Percentiles rank a stretch among this genome's conserved stretches.
phyloP scores from a whole-genome alignment of 2,113 vertebrate genomes.

The Cinclus cinclus region DNA sequence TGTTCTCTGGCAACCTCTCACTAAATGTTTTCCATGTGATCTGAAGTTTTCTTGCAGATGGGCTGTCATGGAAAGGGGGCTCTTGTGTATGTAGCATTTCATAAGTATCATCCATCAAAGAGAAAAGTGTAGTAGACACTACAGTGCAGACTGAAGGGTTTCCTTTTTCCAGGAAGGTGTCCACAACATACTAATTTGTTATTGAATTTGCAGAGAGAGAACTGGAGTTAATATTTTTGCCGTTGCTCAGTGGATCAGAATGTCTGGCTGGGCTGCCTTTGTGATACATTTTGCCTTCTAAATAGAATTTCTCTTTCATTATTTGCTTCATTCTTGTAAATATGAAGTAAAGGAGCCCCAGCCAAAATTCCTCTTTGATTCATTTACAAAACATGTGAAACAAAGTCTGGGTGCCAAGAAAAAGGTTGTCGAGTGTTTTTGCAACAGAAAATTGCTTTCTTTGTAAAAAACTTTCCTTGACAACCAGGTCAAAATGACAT shows the following conservation, averaged over 20 bases:
- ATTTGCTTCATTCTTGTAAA: background rate
- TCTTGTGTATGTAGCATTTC: background rate
- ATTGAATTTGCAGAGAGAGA: background rate
- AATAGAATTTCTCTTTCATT: background rate
- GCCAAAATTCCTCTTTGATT: background rate
- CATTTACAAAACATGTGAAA: background rate
- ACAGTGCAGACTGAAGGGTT: background rate
- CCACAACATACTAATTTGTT: background rate
- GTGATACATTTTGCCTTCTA: background rate
- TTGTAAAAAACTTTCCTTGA: background rate
- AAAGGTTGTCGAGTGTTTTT: background rate
- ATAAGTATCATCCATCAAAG: background rate
- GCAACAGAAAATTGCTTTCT: background rate
- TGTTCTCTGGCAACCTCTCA: background rate
- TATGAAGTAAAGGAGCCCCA: background rate
- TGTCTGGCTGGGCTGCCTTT: background rate
- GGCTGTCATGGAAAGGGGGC: background rate
- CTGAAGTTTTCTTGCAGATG: background rate
- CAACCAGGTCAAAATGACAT: background rate
- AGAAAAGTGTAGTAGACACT: background rate
- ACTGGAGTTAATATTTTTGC: background rate
- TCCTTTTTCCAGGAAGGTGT: background rate
- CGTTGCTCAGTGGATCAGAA: background rate
- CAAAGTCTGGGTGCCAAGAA: background rate
- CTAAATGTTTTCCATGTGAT: background rate